Conservation (phyloP, 2,797 vertebrate species). For the Spheniscus humboldti region DNA sequence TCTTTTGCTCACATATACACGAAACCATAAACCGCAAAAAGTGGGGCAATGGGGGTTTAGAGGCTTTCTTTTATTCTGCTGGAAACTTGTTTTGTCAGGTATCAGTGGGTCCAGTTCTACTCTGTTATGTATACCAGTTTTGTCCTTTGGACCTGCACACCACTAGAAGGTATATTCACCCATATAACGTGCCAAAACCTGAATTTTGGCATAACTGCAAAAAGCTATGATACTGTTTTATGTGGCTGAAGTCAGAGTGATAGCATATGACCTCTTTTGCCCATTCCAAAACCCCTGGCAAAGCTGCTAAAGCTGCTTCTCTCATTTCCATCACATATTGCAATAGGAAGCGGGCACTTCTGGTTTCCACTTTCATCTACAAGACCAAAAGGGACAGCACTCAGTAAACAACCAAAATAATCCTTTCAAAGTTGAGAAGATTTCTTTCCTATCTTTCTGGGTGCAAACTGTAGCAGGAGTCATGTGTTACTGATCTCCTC, state of each 20-base stretch:
- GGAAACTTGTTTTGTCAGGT: neutral
- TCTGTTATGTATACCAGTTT: neutral
- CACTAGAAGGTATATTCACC: neutral
- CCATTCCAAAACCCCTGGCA: neutral
- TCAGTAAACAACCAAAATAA: slow-evolving; percentile 39
- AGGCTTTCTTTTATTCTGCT: neutral
- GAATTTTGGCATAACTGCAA: neutral
- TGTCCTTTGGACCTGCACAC: neutral
- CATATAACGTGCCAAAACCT: neutral
- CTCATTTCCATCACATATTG: neutral
- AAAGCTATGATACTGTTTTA: neutral
- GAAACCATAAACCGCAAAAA: neutral
- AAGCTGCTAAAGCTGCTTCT: neutral
- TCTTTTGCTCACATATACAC: neutral
- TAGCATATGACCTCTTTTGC: neutral
- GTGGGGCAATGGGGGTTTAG: rapidly evolving
- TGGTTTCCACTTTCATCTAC: neutral
- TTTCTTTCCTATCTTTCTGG: slow-evolving; percentile 9
- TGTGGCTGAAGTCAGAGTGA: neutral
- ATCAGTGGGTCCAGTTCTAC: neutral
- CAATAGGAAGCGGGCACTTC: neutral
- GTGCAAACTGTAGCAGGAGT: neutral
- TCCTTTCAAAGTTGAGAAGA: slow-evolving; percentile 31
- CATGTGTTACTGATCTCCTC: slow-evolving; percentile 28
- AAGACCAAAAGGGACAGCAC: neutral